These are phyloP conservation scores for Acrobasis repandana DNA, from an alignment of 2,888 invertebrate species.

Conservation along the genomic window DNA sequence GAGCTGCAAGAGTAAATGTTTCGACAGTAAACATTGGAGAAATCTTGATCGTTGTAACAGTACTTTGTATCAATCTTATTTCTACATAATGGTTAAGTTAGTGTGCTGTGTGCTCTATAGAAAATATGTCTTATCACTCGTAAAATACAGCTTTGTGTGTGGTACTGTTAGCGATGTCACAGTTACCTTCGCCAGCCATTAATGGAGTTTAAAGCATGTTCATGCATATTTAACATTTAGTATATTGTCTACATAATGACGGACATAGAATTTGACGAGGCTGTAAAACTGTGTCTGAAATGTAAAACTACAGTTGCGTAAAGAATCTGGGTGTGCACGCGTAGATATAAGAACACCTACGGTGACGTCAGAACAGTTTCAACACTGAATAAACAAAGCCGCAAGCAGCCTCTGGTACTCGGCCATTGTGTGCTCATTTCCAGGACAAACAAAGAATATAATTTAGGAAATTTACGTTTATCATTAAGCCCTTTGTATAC, in stretches of 20 bases:
- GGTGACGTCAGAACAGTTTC: slow-evolving; percentile 69
- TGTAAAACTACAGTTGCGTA: slow-evolving; percentile 45
- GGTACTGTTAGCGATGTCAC: slow-evolving; percentile 22
- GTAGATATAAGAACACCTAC: slow-evolving; percentile 31
- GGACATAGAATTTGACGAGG: slow-evolving; percentile 28
- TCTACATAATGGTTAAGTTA: too few relatives aligned
- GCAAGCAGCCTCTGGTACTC: slow-evolving; percentile 48
- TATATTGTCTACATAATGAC: slow-evolving; percentile 17
- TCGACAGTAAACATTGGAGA: slow-evolving; percentile 34
- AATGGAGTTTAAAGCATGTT: slow-evolving; percentile 34
- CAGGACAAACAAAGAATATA: slow-evolving; percentile 57
- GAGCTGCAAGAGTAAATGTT: slow-evolving; percentile 45
- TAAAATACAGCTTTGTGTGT: not conserved
- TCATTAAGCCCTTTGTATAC: slow-evolving; percentile 32
- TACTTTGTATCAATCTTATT: not conserved
- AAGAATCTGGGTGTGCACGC: slow-evolving; percentile 42
- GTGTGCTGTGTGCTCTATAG: not conserved
- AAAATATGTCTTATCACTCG: not conserved
- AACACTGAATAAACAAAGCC: slow-evolving; percentile 68
- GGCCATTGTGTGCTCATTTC: slow-evolving; percentile 64
- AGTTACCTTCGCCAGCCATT: slow-evolving; percentile 31
- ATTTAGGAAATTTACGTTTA: slow-evolving; percentile 48
- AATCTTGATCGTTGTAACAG: not conserved
- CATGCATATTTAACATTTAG: slow-evolving; percentile 30
- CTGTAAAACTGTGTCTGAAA: slow-evolving; percentile 35